Percentiles rank a stretch among this genome's conserved stretches.
These are phyloP conservation scores for Catajapyx aquilonaris DNA, from an alignment of 1,140 invertebrate species.

Conservation along the genomic window DNA sequence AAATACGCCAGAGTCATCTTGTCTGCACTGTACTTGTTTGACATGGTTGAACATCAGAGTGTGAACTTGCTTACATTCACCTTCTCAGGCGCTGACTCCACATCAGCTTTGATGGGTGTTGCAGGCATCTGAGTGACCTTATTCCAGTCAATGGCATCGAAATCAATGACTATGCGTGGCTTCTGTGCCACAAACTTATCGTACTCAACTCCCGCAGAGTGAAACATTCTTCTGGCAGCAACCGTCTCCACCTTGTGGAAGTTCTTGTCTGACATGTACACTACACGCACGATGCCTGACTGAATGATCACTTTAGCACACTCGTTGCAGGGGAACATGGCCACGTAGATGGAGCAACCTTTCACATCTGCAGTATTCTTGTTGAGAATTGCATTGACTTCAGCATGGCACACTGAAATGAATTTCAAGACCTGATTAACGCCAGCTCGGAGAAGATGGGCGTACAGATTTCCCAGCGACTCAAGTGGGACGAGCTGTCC, in stretches of 20 bases:
- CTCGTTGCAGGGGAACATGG: conserved; percentile 85
- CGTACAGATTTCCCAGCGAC: not conserved
- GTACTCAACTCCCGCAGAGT: conserved; percentile 45
- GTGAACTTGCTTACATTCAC: too few species aligned
- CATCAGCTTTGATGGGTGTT: conserved; percentile 17
- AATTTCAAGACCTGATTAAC: too few species aligned
- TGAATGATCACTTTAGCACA: conserved; percentile 96
- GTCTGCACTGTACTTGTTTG: too few species aligned
- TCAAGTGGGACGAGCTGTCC: not conserved
- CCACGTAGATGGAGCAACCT: conserved; percentile 65
- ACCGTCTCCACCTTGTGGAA: conserved; percentile 35
- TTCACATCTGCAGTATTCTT: conserved; percentile 57
- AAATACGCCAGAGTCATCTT: too few species aligned
- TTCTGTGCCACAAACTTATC: conserved; percentile 26
- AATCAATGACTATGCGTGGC: conserved; percentile 42
- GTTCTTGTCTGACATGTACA: conserved; percentile 68
- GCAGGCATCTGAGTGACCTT: conserved; percentile 23
- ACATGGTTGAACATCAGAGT: too few species aligned
- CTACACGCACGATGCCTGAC: conserved; percentile 58
- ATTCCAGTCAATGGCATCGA: conserved; percentile 32
- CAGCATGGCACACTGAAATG: conserved; percentile 82
- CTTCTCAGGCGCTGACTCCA: too few species aligned
- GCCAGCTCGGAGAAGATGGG: conserved; percentile 7
- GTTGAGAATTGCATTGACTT: conserved; percentile 90
- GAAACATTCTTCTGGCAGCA: conserved; percentile 61